Base-by-base conservation (phyloP, 2,888 invertebrate species). In the Heteropelma amictum region DNA sequence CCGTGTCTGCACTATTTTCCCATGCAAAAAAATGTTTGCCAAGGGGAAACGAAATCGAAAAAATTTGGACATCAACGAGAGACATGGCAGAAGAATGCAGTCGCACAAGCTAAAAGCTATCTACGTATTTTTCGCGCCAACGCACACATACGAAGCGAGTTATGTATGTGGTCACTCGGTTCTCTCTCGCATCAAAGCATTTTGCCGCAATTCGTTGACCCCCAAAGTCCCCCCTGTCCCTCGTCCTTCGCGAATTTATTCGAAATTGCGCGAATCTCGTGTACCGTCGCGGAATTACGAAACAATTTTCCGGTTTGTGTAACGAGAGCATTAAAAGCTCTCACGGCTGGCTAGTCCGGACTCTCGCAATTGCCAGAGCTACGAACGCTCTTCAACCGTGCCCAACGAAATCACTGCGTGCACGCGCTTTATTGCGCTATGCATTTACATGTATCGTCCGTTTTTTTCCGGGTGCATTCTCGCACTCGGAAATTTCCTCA, bases 241-340 rank as follows among this genome's bases (percentile, higher is more conserved):
- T 14, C 47, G 40, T 38, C 3, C 40, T 58, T 33, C 30, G 61
- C 54, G 75, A 65, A 75, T 75, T 75, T 75, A 75, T 75, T 75
- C 71, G 75, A 75, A 75, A 75, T 71, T 54, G 75, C 75, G 67
- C 56, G 54, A 75, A 70, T 75, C 70, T 75, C 75, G 61, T 38
- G 71, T 51, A 21, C 61, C 58, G 51, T 63, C 35, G 60, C 63
- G 75, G 75, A 76, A 76, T 76, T 76, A 76, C 75, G 72, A 76
- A 76, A 76, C 75, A 76, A 72, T 76, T 76, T 76, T 76, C 72
- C 75, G 75, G 75, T 76, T 76, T 76, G 71, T 76, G 75, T 76
- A 76, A 76, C 75, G 67, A 68, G 68, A 76, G 72, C 72, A 76
- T 76, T 76, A 76, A 76, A 76, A 76, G 71, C 72, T 38, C 75